Evolutionary conservation across 1,140 invertebrate genomes (phyloP).

Genomic region (Chironomus striatipennis): DNA sequence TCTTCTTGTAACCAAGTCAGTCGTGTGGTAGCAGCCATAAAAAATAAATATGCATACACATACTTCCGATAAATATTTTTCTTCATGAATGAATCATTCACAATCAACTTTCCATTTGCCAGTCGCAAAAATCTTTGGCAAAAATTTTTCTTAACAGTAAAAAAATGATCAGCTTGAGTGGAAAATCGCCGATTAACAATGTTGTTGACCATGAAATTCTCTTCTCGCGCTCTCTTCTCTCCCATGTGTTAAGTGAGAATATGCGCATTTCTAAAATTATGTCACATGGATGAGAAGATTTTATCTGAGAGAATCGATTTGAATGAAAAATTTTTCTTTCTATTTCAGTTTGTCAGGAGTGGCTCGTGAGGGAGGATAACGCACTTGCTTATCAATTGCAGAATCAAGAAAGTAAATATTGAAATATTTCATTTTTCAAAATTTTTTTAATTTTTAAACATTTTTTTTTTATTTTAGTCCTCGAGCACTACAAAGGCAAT

Average conservation of each 20-base stretch:
- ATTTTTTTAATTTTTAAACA: slow-evolving; percentile 23
- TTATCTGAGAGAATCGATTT: background rate
- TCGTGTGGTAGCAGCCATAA: too few species aligned
- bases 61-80: too few species aligned
- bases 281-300: background rate
- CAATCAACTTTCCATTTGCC: too few species aligned
- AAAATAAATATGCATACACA: too few species aligned
- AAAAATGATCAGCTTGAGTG: background rate
- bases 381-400: slow-evolving; percentile 82
- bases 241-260: background rate
- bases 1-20: too few species aligned
- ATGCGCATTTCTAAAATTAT: background rate
- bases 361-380: slow-evolving; percentile 86
- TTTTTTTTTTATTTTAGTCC: slow-evolving; percentile 46
- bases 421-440: background rate
- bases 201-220: slow-evolving; percentile 4
- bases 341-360: slow-evolving; percentile 74
- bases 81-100: too few species aligned
- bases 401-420: slow-evolving; percentile 74
- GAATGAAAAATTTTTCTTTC: slow-evolving; percentile 26
- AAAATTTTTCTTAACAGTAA: too few species aligned
- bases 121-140: too few species aligned
- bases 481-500: slow-evolving; percentile 76
- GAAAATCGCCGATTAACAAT: slow-evolving; percentile 5
- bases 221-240: background rate